Conservation (phyloP, 2,113 vertebrate genomes). For the Salvator merianae region DNA sequence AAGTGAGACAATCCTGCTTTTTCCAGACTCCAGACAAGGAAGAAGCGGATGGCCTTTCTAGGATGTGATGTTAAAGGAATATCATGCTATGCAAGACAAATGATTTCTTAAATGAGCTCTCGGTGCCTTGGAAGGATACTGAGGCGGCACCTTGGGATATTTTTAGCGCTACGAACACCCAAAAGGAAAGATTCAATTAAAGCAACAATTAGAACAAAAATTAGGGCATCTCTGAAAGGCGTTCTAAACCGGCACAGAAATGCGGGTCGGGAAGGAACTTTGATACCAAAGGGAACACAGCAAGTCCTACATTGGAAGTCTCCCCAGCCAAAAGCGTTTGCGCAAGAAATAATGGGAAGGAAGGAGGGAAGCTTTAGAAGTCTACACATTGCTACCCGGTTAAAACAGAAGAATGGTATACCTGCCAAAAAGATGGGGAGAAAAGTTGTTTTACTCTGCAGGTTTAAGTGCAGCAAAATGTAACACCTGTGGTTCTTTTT, state of each 20-base stretch:
- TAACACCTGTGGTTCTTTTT: too few relatives aligned
- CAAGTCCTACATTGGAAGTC: too few relatives aligned
- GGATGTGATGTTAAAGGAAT: conserved; percentile 18
- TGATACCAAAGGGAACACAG: not conserved
- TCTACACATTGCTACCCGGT: too few relatives aligned
- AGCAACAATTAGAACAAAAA: conserved; percentile 56
- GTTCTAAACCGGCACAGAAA: conserved; percentile 39
- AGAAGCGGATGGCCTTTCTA: not conserved
- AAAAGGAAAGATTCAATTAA: conserved; percentile 65
- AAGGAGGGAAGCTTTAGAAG: too few relatives aligned
- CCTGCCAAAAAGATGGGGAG: not conserved
- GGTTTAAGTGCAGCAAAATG: not conserved
- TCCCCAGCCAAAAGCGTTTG: too few relatives aligned
- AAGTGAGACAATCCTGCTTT: conserved; percentile 5
- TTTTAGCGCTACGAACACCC: conserved; percentile 45
- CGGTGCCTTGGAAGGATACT: conserved; percentile 14
- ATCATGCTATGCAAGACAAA: conserved; percentile 34
- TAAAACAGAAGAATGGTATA: not conserved
- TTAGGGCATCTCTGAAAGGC: conserved; percentile 56
- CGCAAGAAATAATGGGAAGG: too few relatives aligned
- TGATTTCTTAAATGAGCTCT: conserved; percentile 33
- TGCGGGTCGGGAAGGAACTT: conserved; percentile 28
- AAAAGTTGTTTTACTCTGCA: not conserved
- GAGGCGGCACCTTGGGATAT: conserved; percentile 24
- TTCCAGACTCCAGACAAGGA: conserved; percentile 42